These are phyloP conservation scores for Drosophila stalkeri DNA, from an alignment of 2,888 invertebrate species.

Conservation along the genomic window DNA sequence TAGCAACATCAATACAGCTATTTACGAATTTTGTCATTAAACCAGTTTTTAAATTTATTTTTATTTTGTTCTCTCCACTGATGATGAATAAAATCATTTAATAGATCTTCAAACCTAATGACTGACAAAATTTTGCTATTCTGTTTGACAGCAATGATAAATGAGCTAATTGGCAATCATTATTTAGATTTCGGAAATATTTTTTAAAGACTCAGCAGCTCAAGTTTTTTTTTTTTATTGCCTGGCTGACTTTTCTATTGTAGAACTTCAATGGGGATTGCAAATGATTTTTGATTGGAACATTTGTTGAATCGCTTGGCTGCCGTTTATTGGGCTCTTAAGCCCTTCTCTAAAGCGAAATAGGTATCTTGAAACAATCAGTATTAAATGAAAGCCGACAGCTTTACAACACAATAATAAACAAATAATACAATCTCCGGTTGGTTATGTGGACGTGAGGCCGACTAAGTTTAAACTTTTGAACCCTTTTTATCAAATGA, in stretches of 20 bases:
- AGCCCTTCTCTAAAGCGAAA: constrained; percentile 58
- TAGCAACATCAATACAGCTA: not conserved
- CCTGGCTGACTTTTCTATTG: not conserved
- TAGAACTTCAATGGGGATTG: constrained; percentile 14
- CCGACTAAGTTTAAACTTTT: constrained; percentile 33
- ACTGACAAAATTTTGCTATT: not conserved
- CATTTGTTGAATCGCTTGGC: constrained; percentile 28
- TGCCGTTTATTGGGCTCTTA: constrained; percentile 50
- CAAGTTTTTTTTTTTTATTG: constrained; percentile 8
- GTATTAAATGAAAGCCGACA: constrained; percentile 53
- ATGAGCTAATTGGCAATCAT: constrained; percentile 13
- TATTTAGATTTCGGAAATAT: constrained; percentile 10
- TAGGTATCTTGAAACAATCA: constrained; percentile 61
- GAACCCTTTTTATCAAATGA: constrained; percentile 35
- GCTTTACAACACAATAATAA: constrained; percentile 28
- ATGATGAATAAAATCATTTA: not conserved
- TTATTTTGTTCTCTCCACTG: not conserved
- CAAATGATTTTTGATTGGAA: constrained; percentile 50
- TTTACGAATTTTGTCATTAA: not conserved
- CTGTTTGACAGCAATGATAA: constrained; percentile 7
- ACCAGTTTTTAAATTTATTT: constrained; percentile 2
- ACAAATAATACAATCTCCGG: constrained; percentile 66
- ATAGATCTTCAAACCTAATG: constrained; percentile 5
- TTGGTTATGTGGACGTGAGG: constrained; percentile 15
- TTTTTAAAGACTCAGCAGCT: constrained; percentile 18